These are phyloP conservation scores for Argya squamiceps DNA, from an alignment of 2,797 vertebrate species.

Conservation along the genomic window DNA sequence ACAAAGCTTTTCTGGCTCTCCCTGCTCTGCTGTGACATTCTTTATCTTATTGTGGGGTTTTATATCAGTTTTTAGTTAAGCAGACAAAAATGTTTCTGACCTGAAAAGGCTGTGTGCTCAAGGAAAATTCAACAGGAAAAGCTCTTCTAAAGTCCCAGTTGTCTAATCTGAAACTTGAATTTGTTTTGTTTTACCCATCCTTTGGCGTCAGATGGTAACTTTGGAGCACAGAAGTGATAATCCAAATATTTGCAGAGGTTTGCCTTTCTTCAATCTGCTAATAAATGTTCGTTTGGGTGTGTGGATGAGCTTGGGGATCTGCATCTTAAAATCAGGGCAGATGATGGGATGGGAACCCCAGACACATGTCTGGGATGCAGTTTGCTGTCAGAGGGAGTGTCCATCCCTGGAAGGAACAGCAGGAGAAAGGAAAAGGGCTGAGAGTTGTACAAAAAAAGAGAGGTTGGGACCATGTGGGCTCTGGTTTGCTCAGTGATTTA, in stretches of 20 bases:
- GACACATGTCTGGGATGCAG: accelerated
- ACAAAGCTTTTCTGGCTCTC: not conserved
- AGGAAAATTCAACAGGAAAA: not conserved
- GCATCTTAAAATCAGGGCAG: not conserved
- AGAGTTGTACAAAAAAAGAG: not conserved
- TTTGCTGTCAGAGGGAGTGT: not conserved
- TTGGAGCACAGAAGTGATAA: not conserved
- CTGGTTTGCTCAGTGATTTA: not conserved
- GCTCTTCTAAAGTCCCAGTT: not conserved
- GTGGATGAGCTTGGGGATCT: not conserved
- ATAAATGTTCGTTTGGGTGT: not conserved
- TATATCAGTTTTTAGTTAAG: not conserved
- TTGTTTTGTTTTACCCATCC: not conserved
- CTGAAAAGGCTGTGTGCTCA: not conserved
- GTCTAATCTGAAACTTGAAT: not conserved
- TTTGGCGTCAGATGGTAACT: not conserved
- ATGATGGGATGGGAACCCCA: not conserved
- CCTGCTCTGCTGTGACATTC: not conserved
- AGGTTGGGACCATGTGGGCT: not conserved
- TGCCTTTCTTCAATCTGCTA: not conserved
- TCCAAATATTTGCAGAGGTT: not conserved
- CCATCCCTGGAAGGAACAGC: accelerated
- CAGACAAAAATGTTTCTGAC: not conserved
- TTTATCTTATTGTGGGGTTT: not conserved
- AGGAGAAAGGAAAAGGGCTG: not conserved